Evolutionary conservation across 2,888 invertebrate genomes (phyloP).

Genomic region (Lomographa bimaculata): DNA sequence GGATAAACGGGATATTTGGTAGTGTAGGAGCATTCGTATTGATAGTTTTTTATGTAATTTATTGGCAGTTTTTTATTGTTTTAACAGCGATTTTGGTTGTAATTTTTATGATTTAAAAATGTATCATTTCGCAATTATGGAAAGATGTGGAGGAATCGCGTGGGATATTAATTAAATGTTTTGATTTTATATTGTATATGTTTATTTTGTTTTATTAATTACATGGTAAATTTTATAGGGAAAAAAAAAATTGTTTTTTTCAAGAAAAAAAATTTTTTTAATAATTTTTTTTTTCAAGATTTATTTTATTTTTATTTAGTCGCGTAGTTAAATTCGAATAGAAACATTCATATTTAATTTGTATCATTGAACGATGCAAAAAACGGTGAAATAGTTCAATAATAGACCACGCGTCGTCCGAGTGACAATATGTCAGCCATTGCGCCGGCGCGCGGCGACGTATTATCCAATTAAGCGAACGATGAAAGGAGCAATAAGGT

Average conservation of each 20-base stretch:
- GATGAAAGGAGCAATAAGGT: conserved; percentile 51
- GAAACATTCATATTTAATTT: no score
- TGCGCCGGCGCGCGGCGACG: conserved; percentile 42
- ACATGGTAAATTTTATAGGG: no score
- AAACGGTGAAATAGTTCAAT: conserved; percentile 34
- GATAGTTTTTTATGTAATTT: background rate
- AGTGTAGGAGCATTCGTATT: background rate
- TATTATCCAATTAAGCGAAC: conserved; percentile 65
- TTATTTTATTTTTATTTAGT: conserved; percentile 18
- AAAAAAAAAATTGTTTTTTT: no score
- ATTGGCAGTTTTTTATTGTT: no score
- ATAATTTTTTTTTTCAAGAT: background rate
- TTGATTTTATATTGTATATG: no score
- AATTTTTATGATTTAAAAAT: no score
- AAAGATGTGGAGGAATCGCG: no score
- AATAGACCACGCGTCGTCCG: conserved; percentile 61
- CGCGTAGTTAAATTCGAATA: no score
- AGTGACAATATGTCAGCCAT: conserved; percentile 45
- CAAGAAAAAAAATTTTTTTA: background rate
- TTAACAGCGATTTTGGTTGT: background rate
- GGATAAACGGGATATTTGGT: background rate
- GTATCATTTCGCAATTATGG: no score
- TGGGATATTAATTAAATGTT: no score
- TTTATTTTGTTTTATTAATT: no score
- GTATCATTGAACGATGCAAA: no score